Percentiles rank a stretch among this genome's conserved stretches.
These are phyloP conservation scores for Lipophrys pholis DNA, from an alignment of 2,113 vertebrate genomes.

Conservation along the genomic window DNA sequence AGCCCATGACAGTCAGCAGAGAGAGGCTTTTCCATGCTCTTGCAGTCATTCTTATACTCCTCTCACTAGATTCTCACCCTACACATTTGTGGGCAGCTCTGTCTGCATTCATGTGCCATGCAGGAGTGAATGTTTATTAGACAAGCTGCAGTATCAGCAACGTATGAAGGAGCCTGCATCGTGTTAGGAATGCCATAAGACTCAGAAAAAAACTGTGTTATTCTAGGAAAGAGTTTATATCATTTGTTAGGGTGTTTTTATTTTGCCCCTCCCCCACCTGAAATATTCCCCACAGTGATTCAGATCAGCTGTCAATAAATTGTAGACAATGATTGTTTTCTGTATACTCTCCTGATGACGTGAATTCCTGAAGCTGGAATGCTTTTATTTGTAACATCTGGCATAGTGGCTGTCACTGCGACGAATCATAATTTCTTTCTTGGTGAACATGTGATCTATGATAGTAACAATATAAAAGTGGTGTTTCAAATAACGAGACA, in stretches of 20 bases:
- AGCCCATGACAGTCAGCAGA: constrained; percentile 33
- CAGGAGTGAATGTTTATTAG: constrained; percentile 44
- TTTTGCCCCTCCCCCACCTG: neutral
- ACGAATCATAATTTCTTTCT: no score
- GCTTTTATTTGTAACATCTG: neutral
- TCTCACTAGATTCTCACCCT: constrained; percentile 46
- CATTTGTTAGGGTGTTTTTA: neutral
- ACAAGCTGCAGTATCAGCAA: constrained; percentile 26
- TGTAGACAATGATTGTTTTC: neutral
- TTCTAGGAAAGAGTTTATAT: neutral
- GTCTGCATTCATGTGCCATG: constrained; percentile 4
- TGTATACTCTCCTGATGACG: neutral
- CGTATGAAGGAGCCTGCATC: constrained; percentile 42
- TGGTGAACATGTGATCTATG: no score
- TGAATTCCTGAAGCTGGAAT: neutral
- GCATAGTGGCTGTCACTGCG: neutral
- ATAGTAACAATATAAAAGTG: no score
- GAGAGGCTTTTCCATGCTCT: constrained; percentile 44
- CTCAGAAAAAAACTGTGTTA: neutral
- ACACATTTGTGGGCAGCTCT: constrained; percentile 13
- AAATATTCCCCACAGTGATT: neutral
- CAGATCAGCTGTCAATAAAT: neutral
- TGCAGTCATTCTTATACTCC: constrained; percentile 51
- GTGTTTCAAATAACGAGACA: no score
- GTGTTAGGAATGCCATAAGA: constrained; percentile 14